phyloP scores from a whole-genome alignment of 2,797 vertebrate genomes.

The Myripristis jacobus region DNA sequence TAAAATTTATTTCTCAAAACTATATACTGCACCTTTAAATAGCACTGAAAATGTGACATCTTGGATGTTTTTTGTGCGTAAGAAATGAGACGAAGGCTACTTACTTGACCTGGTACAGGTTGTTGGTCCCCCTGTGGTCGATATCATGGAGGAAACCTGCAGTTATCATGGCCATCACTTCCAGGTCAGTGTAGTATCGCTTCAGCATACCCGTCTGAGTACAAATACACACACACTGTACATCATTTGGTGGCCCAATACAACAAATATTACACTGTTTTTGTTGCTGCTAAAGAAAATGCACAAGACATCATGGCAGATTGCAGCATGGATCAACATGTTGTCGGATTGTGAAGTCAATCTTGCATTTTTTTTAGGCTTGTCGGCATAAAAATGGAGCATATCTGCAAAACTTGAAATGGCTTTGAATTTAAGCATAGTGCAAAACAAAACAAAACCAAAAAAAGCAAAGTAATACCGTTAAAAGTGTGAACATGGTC shows the following conservation, averaged over 20 bases:
- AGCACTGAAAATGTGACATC: neutral
- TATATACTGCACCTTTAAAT: no score
- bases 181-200: slow-evolving; percentile 87
- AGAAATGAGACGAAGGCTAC: slow-evolving; percentile 46
- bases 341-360: no score
- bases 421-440: neutral
- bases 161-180: slow-evolving; percentile 89
- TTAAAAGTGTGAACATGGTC: slow-evolving; percentile 88
- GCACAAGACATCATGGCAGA: no score
- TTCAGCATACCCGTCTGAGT: slow-evolving; percentile 85
- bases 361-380: no score
- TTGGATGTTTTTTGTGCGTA: neutral
- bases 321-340: no score
- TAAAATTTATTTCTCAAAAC: no score
- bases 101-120: slow-evolving; percentile 89
- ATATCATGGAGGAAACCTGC: slow-evolving; percentile 88
- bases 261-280: neutral
- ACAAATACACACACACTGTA: slow-evolving; percentile 28
- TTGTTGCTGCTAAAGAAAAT: neutral
- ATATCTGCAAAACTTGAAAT: neutral
- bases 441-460: neutral
- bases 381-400: no score
- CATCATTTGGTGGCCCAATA: neutral
- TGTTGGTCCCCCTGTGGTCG: slow-evolving; percentile 88
- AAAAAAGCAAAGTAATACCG: slow-evolving; percentile 67